Evolutionary conservation across 2,797 vertebrate species (phyloP).

Genomic region (Poecilia wingei): DNA sequence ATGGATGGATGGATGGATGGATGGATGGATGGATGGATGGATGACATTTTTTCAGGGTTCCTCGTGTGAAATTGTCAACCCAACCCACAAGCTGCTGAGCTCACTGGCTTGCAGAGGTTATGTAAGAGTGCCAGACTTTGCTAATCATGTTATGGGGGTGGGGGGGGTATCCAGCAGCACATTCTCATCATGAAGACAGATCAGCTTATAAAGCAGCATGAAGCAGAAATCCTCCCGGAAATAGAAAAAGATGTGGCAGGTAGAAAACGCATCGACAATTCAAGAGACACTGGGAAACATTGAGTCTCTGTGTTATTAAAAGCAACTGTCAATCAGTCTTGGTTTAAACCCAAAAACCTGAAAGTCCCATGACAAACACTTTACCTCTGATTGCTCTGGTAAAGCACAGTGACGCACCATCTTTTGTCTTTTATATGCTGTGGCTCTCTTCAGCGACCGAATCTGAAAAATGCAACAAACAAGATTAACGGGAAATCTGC

Average conservation of each 20-base stretch:
- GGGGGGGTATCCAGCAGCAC: constrained; percentile 38
- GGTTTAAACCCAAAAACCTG: constrained; percentile 15
- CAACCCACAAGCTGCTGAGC: constrained; percentile 23
- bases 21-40: background rate
- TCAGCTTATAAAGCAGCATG: constrained; percentile 31
- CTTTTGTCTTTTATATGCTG: background rate
- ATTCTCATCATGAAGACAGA: constrained; percentile 57
- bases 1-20: background rate
- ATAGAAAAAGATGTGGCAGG: constrained; percentile 6
- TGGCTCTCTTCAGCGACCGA: background rate
- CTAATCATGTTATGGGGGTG: constrained; percentile 54
- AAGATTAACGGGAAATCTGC: constrained; percentile 12
- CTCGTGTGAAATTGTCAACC: constrained; percentile 14
- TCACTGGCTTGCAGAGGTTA: constrained; percentile 46
- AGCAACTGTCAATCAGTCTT: constrained; percentile 1
- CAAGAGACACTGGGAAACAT: background rate
- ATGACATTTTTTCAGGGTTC: background rate
- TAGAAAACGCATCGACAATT: constrained; percentile 13
- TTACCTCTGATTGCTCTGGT: background rate
- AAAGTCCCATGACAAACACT: background rate
- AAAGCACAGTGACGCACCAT: background rate
- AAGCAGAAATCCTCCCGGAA: constrained; percentile 23
- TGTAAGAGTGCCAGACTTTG: constrained; percentile 54
- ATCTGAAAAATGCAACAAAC: constrained; percentile 15
- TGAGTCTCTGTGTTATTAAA: constrained; percentile 35